Conservation (phyloP, 2,797 vertebrate species). For the Chromis chromis region DNA sequence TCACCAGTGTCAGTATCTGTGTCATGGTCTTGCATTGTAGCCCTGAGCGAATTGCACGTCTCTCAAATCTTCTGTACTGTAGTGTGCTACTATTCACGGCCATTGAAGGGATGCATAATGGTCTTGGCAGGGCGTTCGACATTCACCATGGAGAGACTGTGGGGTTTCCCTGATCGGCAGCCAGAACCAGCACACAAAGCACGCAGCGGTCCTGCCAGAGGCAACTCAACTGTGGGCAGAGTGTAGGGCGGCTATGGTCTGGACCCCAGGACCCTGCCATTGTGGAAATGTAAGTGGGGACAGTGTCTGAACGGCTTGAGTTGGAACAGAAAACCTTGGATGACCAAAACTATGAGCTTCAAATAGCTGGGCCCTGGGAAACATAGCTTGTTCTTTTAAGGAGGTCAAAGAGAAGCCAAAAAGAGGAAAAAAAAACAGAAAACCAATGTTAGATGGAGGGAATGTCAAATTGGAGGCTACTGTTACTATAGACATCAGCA, state of each 20-base stretch:
- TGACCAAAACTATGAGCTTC: slow-evolving; percentile 86
- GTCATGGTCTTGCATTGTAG: slow-evolving; percentile 72
- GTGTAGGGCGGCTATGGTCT: slow-evolving; percentile 82
- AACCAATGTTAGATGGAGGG: slow-evolving; percentile 78
- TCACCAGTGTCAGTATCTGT: slow-evolving; percentile 69
- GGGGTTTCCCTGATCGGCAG: slow-evolving; percentile 83
- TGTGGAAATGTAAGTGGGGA: slow-evolving; percentile 85
- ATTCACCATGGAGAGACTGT: slow-evolving; percentile 84
- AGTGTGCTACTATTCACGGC: slow-evolving; percentile 78
- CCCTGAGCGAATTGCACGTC: slow-evolving; percentile 70
- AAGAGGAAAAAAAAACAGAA: slow-evolving; percentile 64
- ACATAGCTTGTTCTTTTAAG: slow-evolving; percentile 83
- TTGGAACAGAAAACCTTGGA: slow-evolving; percentile 83
- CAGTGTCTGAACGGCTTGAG: slow-evolving; percentile 81
- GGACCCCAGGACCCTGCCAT: slow-evolving; percentile 84
- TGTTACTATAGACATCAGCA: slow-evolving; percentile 80
- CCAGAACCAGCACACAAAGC: slow-evolving; percentile 86
- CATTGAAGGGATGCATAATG: slow-evolving; percentile 81
- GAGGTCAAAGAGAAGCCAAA: slow-evolving; percentile 82
- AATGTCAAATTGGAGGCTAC: slow-evolving; percentile 80
- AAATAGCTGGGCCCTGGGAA: slow-evolving; percentile 87
- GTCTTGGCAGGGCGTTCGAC: slow-evolving; percentile 75
- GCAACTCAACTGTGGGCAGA: slow-evolving; percentile 82
- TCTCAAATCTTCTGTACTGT: slow-evolving; percentile 74
- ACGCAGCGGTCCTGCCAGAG: slow-evolving; percentile 81